phyloP scores from a whole-genome alignment of 1,140 invertebrate species.

The Macrotrachela quadricornifera region DNA sequence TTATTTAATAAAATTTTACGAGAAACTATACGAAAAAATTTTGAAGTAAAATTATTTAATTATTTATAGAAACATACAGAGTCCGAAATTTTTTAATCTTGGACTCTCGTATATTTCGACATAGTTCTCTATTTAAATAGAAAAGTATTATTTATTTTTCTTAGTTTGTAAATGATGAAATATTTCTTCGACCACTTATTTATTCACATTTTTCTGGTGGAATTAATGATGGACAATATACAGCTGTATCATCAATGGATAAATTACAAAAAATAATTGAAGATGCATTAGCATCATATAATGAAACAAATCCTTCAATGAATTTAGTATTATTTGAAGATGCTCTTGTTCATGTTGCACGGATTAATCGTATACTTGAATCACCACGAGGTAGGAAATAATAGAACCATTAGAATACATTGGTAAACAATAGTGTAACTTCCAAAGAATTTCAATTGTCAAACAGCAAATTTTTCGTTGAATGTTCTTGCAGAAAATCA shows the following conservation, averaged over 20 bases:
- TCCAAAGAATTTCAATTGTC: too few relatives aligned
- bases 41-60: too few relatives aligned
- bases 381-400: not conserved
- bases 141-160: too few relatives aligned
- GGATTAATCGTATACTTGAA: not conserved
- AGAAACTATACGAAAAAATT: not conserved
- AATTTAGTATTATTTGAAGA: not conserved
- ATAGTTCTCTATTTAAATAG: too few relatives aligned
- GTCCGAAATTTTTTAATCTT: too few relatives aligned
- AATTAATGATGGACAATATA: not conserved
- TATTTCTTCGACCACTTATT: not conserved
- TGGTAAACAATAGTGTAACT: too few relatives aligned
- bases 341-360: not conserved
- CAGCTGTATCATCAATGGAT: not conserved
- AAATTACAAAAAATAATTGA: not conserved
- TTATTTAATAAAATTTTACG: not conserved
- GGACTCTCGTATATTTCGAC: too few relatives aligned
- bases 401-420: too few relatives aligned
- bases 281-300: not conserved
- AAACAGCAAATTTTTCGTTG: too few relatives aligned
- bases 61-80: too few relatives aligned
- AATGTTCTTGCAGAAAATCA: too few relatives aligned
- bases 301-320: not conserved
- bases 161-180: not conserved
- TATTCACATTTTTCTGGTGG: not conserved